A percentile compares a stretch with the other conserved stretches of the same genome.
phyloP scores from a whole-genome alignment of 2,888 invertebrate genomes.

The Fissipunctia ypsillon region DNA sequence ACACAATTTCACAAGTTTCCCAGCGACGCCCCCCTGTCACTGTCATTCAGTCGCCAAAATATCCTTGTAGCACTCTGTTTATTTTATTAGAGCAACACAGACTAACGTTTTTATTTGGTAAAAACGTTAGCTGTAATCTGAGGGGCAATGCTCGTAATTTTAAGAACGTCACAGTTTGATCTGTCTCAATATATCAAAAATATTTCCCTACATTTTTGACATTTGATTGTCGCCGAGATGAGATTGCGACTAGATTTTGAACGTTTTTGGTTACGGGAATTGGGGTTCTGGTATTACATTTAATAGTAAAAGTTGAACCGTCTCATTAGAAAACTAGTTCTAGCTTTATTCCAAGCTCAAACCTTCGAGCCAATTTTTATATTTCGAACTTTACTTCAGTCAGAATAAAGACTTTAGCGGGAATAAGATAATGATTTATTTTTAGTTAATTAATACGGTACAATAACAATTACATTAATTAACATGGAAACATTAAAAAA shows the following conservation, averaged over 20 bases:
- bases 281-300: background rate
- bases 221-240: no score
- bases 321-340: background rate
- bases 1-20: background rate
- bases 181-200: no score
- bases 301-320: background rate
- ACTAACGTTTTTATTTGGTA: conserved; percentile 24
- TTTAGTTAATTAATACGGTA: background rate
- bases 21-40: background rate
- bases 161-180: no score
- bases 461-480: background rate
- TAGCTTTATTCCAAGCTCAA: background rate
- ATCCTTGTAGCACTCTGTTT: background rate
- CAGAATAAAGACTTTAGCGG: background rate
- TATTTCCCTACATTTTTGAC: no score
- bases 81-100: conserved; percentile 5
- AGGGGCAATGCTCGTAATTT: no score
- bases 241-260: no score
- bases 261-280: no score
- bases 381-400: background rate
- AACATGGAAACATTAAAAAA: background rate
- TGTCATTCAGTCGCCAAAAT: background rate
- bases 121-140: conserved; percentile 31
- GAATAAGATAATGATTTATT: background rate
- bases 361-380: background rate